These are phyloP conservation scores for Sciaenops ocellatus DNA, from an alignment of 2,797 vertebrate genomes.

Conservation along the genomic window DNA sequence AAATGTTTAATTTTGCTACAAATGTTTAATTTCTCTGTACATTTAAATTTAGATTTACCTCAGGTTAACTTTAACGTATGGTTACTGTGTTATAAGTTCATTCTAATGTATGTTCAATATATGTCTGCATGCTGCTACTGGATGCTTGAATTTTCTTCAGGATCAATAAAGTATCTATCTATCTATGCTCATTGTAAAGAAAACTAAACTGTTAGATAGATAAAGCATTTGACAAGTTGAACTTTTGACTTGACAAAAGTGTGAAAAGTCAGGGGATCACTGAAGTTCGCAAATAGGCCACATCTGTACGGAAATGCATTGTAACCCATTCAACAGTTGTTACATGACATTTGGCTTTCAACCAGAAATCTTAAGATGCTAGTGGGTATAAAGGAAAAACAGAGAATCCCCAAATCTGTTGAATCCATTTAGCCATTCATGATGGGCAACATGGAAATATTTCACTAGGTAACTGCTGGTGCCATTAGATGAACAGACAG, in stretches of 20 bases:
- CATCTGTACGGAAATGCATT: background rate
- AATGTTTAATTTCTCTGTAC: no score
- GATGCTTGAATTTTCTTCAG: no score
- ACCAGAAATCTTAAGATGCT: background rate
- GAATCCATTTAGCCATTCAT: no score
- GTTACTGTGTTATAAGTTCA: no score
- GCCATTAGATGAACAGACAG: background rate
- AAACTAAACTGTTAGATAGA: background rate
- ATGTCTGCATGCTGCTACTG: no score
- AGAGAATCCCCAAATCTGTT: no score
- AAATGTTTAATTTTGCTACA: no score
- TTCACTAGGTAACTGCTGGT: background rate
- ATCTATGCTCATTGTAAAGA: background rate
- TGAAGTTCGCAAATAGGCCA: background rate
- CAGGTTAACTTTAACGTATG: no score
- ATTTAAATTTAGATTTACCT: no score
- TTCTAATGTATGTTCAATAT: no score
- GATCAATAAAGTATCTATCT: no score
- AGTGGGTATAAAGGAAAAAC: background rate
- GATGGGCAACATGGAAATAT: background rate
- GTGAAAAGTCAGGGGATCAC: background rate
- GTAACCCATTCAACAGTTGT: background rate
- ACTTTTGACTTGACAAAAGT: constrained; percentile 1
- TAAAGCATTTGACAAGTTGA: background rate
- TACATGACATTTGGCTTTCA: background rate